These are phyloP conservation scores for Chelidonichthys spinosus DNA, from an alignment of 2,797 vertebrate genomes.

Conservation along the genomic window DNA sequence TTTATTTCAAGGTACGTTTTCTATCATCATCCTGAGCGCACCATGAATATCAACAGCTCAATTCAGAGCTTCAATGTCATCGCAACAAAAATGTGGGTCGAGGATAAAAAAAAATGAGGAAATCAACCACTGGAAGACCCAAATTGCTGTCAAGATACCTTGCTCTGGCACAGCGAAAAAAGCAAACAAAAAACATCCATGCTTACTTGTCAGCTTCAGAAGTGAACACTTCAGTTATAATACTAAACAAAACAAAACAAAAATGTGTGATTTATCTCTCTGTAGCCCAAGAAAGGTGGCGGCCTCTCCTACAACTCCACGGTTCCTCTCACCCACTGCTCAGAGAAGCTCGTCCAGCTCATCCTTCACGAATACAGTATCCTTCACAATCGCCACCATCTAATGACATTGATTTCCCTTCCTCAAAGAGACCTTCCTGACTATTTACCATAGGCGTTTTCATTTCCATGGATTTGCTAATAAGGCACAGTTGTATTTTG, in stretches of 20 bases:
- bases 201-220: not conserved
- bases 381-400: conserved; percentile 76
- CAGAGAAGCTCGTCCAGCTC: conserved; percentile 97
- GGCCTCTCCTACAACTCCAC: conserved; percentile 99
- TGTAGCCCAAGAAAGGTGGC: conserved; percentile 96
- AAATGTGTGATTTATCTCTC: conserved; percentile 2
- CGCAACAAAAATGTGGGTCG: not conserved
- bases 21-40: not conserved
- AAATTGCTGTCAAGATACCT: not conserved
- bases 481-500: not conserved
- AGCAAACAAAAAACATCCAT: not conserved
- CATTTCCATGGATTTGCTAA: not conserved
- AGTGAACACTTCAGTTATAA: not conserved
- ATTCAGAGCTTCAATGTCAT: not conserved
- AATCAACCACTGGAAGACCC: not conserved
- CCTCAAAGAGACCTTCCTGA: not conserved
- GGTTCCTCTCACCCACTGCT: conserved; percentile 94
- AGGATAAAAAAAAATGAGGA: not conserved
- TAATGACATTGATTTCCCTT: not conserved
- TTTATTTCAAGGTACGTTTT: conserved; percentile 96
- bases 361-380: conserved; percentile 99
- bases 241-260: too few species aligned
- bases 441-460: not conserved
- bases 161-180: not conserved
- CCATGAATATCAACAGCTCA: not conserved